A percentile compares a stretch with the other conserved stretches of the same genome.
phyloP scores from a whole-genome alignment of 2,113 vertebrate genomes.

The Lampris incognitus region DNA sequence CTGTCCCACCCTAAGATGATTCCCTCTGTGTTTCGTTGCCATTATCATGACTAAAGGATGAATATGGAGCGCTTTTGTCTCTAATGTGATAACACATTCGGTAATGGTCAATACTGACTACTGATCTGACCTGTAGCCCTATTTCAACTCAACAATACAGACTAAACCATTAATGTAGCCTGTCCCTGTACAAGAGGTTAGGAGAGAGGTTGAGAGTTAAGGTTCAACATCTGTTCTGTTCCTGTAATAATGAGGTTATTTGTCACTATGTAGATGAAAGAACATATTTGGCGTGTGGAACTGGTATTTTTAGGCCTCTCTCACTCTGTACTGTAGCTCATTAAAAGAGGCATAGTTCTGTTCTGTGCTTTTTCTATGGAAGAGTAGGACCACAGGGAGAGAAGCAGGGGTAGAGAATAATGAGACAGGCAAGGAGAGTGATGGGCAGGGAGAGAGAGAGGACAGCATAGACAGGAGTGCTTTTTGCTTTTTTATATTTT shows the following conservation, averaged over 20 bases:
- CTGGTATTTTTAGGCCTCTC: neutral
- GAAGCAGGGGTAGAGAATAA: constrained; percentile 6
- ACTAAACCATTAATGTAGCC: no score
- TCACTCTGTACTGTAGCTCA: neutral
- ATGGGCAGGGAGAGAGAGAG: neutral
- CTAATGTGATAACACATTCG: no score
- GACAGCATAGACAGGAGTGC: no score
- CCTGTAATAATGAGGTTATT: constrained; percentile 8
- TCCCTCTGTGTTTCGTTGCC: no score
- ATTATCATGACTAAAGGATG: no score
- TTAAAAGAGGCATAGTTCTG: constrained; percentile 2
- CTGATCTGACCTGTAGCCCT: no score
- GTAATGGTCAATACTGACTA: no score
- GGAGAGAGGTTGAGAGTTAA: neutral
- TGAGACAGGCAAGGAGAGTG: neutral
- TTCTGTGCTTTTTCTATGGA: neutral
- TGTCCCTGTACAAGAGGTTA: neutral
- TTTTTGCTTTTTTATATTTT: no score
- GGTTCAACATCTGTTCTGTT: neutral
- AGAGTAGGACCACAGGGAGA: neutral
- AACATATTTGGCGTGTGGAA: neutral
- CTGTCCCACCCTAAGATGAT: no score
- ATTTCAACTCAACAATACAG: no score
- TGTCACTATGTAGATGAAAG: constrained; percentile 2
- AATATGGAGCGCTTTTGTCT: no score